Conservation (phyloP, 2,888 invertebrate species). For the Andrena camellia region DNA sequence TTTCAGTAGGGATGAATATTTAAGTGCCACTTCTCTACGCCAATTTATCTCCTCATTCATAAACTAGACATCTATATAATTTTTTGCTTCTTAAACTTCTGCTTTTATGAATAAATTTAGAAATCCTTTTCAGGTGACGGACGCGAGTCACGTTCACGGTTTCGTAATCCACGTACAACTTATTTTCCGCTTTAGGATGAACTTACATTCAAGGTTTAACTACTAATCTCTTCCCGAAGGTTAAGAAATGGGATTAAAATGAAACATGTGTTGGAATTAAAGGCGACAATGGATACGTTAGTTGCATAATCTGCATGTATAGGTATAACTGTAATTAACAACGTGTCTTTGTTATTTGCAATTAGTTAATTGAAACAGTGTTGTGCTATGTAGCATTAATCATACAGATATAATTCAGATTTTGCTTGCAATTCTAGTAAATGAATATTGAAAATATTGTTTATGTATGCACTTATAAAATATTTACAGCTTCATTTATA, state of each 20-base stretch:
- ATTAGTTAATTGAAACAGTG: no score
- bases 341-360: no score
- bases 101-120: constrained; percentile 24
- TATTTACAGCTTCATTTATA: no score
- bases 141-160: background rate
- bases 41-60: constrained; percentile 32
- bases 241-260: background rate
- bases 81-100: background rate
- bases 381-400: no score
- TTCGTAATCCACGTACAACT: constrained; percentile 10
- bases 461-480: no score
- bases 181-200: constrained; percentile 5
- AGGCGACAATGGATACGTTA: no score
- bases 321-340: no score
- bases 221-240: background rate
- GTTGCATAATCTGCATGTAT: no score
- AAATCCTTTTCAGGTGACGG: constrained; percentile 27
- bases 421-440: no score
- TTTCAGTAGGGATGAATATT: background rate
- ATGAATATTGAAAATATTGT: no score
- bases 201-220: background rate
- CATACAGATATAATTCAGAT: no score
- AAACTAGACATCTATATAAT: background rate
- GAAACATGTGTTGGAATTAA: background rate
- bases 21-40: constrained; percentile 3